These are phyloP conservation scores for Melanargia galathea DNA, from an alignment of 2,888 invertebrate genomes.

Conservation along the genomic window DNA sequence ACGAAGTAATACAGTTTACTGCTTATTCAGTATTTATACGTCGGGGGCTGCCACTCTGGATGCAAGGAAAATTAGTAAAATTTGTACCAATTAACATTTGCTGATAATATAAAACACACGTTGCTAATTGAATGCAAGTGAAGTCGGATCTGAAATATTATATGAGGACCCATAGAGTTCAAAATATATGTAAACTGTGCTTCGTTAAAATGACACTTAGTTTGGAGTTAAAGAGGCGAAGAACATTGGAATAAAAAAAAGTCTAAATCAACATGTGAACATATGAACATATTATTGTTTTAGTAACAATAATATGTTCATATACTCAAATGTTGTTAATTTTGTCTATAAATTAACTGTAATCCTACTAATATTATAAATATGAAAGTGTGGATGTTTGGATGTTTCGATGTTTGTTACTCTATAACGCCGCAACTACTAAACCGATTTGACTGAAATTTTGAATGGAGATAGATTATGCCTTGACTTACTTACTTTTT, in stretches of 20 bases:
- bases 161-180: not conserved
- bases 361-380: no score
- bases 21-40: slow-evolving; percentile 83
- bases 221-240: not conserved
- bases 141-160: not conserved
- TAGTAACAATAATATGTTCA: no score
- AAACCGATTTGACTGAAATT: no score
- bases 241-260: not conserved
- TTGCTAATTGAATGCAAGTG: slow-evolving; percentile 27
- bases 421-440: no score
- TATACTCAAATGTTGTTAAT: no score
- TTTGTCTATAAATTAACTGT: no score
- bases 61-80: slow-evolving; percentile 74
- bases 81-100: slow-evolving; percentile 61
- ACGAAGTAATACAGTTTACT: slow-evolving; percentile 82
- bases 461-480: no score
- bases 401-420: no score
- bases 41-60: slow-evolving; percentile 74
- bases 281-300: no score
- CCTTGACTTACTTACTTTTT: no score
- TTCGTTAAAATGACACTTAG: not conserved
- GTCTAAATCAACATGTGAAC: no score
- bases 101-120: slow-evolving; percentile 40
- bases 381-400: no score
- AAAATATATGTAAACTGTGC: not conserved